Evolutionary conservation across 2,797 vertebrate species (phyloP), one percentile per base, ranked within the genome.

Genomic region (Siniperca scherzeri): DNA sequence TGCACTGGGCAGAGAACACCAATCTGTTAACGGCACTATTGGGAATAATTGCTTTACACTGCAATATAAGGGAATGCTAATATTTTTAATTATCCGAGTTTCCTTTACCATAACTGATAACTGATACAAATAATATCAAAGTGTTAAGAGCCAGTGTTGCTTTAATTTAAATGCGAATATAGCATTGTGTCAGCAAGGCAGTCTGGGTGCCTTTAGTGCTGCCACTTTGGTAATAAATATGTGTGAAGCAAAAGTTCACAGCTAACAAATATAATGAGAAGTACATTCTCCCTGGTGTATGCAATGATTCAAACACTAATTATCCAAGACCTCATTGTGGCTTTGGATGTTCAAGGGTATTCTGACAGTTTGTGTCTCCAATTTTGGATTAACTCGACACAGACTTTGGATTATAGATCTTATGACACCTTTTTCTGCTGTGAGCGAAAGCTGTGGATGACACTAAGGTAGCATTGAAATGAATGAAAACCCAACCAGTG

Each of bases 181-280:
- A 79, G 33, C 75, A 56, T 2, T 36, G 56, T 76, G 78, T 91
- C 83, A 90, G 65, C 75, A 79, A 87, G 76, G 52, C 59, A 44
- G 76, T 55, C n/a, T 57, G 57, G 16, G 50, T 76, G 80, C 65
- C 48, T 61, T 82, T 33, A 57, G 52, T 69, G 78, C 71, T 62
- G 53, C 38, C 72, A 66, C 84, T 84, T 52, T 74, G 30, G 69
- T 81, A 89, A 91, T 88, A 80, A 88, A 78, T 78, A 81, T 75
- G 80, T 84, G 87, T 66, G 72, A 80, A 85, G 52, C 62, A 44
- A 77, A 87, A 76, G 86, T 87, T 89, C 79, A 81, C 52, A 75
- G 84, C 81, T 38, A 77, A 87, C 74, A 78, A 50, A 87, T 82
- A 83, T 83, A 89, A 88, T 87, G 80, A 90, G 90, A 59, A 57